Evolutionary conservation across 2,113 vertebrate species (phyloP), one percentile per base, ranked within the genome.

Genomic region (Poeciliopsis prolifica): DNA sequence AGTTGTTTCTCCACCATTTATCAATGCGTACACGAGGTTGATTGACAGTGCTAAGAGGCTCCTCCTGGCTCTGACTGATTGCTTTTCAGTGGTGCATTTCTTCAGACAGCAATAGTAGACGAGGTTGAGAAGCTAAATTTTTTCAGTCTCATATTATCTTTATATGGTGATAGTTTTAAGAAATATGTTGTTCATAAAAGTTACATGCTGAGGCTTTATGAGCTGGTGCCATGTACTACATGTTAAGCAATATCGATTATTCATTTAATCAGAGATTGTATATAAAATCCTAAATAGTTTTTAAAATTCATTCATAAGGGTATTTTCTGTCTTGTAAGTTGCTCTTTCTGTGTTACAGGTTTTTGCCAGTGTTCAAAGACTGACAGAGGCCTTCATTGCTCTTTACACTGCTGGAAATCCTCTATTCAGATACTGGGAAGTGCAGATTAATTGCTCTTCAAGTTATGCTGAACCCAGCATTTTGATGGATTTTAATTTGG

Each of bases 361-460:
- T 8, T 99, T 99, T 91, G 95, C 91, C 65, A 94, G 86, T 1
- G 91, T 97, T 72, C 97, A 97, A 86, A 94, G 97, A 84, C 91
- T 99, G 28, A 83, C 94, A 14, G 90, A 94, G 61, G 94, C 95
- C 61, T 99, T 98, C 42, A 96, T 98, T 76, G 92, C 95, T 69
- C 95, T 99, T 14, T 93, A 95, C 79, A 84, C 88, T 17, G 95
- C 97, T 79, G 98, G 98, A 5, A 98, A 97, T 88, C 90, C 96
- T 89, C 93, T 99, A 0, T 98, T 99, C 85, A 94, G 95, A 77
- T 82, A 90, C 70, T 99, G 97, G 97, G 85, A 92, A 2, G 95
- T 95, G 0, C 13, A 82, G 0, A 91, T 98, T 64, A 88, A 91
- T 67, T 97, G 97, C 33, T 92, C 87, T 51, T 84, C 89, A 0